Evolutionary conservation across 2,888 invertebrate species (phyloP).

Genomic region (Leucophenga maculata): DNA sequence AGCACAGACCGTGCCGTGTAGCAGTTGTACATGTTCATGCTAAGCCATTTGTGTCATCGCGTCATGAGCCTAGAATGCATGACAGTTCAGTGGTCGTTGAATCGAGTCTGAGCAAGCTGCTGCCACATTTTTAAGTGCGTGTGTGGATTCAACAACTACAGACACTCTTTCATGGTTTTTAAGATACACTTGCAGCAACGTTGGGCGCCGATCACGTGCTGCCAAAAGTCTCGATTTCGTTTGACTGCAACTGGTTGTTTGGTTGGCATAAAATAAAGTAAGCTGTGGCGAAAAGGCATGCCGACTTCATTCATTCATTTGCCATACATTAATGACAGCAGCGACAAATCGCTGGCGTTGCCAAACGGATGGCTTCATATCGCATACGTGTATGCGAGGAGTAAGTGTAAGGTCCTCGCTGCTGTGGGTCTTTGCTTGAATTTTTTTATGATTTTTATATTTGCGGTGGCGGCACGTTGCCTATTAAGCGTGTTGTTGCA

Average conservation of each 20-base stretch:
- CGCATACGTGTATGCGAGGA: no score
- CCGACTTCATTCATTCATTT: background rate
- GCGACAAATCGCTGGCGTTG: background rate
- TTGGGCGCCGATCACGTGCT: constrained; percentile 22
- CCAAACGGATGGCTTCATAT: no score
- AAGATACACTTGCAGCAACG: background rate
- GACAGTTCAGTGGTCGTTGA: constrained; percentile 42
- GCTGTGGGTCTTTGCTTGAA: background rate
- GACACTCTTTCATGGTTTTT: constrained; percentile 1
- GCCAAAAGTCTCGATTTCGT: constrained; percentile 27
- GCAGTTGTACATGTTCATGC: constrained; percentile 38
- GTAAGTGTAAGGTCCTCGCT: background rate
- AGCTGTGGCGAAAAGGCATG: no score
- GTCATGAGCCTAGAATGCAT: constrained; percentile 4
- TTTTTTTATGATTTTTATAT: background rate
- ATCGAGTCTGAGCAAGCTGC: constrained; percentile 50
- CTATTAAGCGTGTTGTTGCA: no score
- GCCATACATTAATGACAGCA: no score
- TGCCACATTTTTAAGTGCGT: constrained; percentile 19
- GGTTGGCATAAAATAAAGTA: background rate
- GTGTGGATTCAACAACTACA: constrained; percentile 2
- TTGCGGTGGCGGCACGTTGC: no score
- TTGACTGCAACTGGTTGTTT: background rate
- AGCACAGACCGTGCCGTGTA: no score
- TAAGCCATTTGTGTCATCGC: background rate